Evolutionary conservation across 2,888 invertebrate species (phyloP).

Genomic region (Athalia rosae): DNA sequence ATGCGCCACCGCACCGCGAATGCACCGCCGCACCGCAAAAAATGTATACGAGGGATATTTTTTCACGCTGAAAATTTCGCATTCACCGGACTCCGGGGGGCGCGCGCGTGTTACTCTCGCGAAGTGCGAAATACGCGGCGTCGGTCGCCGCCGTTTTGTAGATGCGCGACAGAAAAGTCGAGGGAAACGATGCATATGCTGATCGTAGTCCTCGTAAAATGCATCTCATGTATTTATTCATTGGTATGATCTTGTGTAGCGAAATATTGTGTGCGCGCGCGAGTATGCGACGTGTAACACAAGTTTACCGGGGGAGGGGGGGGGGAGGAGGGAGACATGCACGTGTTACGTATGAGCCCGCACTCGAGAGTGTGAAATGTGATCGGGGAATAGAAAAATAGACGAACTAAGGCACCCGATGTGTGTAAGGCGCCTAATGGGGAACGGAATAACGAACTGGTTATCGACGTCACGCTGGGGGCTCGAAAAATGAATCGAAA

Average conservation of each 20-base stretch:
- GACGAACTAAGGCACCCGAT: too few relatives aligned
- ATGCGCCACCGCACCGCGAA: too few relatives aligned
- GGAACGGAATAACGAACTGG: too few relatives aligned
- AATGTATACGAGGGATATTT: conserved; percentile 10
- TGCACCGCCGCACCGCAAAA: neutral
- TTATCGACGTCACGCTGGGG: too few relatives aligned
- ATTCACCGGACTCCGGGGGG: conserved; percentile 13
- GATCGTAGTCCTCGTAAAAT: conserved; percentile 51
- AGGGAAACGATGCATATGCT: conserved; percentile 50
- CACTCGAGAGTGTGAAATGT: neutral
- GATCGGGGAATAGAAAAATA: neutral
- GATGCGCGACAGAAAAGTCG: conserved; percentile 47
- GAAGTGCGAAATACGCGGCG: too few relatives aligned
- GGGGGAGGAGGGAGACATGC: neutral
- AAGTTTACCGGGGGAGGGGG: neutral
- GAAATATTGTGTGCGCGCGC: conserved; percentile 16
- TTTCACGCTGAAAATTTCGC: conserved; percentile 1
- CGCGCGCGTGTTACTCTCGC: neutral
- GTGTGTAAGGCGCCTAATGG: too few relatives aligned
- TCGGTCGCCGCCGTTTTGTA: too few relatives aligned
- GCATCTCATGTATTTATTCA: conserved; percentile 59
- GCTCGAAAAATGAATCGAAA: too few relatives aligned
- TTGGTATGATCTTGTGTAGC: conserved; percentile 40
- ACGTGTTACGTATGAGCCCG: too few relatives aligned
- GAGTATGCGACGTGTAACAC: conserved; percentile 1